Evolutionary conservation across 1,140 invertebrate genomes (phyloP), one percentile per base, ranked within the genome.

Genomic region (Macrotrachela quadricornifera): DNA sequence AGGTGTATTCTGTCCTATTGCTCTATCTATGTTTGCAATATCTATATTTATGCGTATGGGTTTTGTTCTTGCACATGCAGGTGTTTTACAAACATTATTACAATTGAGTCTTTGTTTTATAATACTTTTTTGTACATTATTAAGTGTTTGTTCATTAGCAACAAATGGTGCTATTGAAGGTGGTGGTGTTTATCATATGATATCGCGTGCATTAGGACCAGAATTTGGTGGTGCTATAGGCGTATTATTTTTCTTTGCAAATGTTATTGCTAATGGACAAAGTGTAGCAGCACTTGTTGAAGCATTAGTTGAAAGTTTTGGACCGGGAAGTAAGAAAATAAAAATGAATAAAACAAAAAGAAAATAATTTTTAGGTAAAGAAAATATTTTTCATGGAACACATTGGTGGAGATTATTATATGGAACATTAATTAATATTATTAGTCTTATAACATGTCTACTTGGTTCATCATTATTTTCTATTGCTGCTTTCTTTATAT

Each of bases 151-250:
- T 73, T 91, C 92, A 13, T 91, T 99, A 63, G 94, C 87, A 10
- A 96, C 91, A 12, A 99, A 99, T 75, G 92, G 92, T 39, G 91
- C 91, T 49, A 81, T 99, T 1, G 86, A 96, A 74, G 91, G 92
- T 36, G 92, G 92, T 13, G 92, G 92, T 46, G 88, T 90, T 51
- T 99, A 99, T 66, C 97, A 72, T 69, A 95, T 96, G 90, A 92
- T 95, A 53, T 92, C 86, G 68, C 74, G 90, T 63, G 92, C 88
- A 8, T 68, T 96, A 49, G 91, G 90, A 21, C 84, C 88, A 12
- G 90, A 95, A 72, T 92, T 95, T 75, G 88, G 88, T 10, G 74
- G 91, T 30, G 85, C 85, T 1, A 92, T 96, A 59, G 90, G 90
- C 4, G 85, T 85, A 0, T 69, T 96, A 37, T 95, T 95, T 71